Base-by-base conservation (phyloP, 2,113 vertebrate species). In the Maccullochella peelii region DNA sequence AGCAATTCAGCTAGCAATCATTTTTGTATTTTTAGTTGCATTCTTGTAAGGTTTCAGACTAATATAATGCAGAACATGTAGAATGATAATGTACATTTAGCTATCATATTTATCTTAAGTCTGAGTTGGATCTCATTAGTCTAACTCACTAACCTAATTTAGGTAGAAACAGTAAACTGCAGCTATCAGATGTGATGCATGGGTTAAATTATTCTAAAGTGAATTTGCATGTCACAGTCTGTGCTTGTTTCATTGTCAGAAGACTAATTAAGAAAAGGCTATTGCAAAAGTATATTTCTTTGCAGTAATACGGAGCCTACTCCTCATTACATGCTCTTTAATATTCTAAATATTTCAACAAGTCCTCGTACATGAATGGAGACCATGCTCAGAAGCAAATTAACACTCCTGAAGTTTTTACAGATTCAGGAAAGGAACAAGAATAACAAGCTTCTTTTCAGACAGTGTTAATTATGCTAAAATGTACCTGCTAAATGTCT, bases 111-210 rank as follows among this genome's bases (percentile, higher is more conserved):
- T 69, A 61, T 66, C 54, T 47, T 5, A 4, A 23, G 27, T 72
- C 38, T 49, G 52, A 8, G 23, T 82, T 47, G 27, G 27, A 62
- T 77, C 4, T 69, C 25, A 63, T 86, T 59, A 70, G 71, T 81
- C 63, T 57, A 52, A 74, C 73, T 55, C 18, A 49, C 58, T 80
- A 63, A 80, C 73, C 30, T 67, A 50, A 55, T 73, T 80, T 44
- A 61, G 21, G 7, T 23, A 11, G 23, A 38, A 69, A 61, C 62
- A 44, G 42, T 62, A 36, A 68, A 69, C 40, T 49, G 36, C 44
- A 50, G 47, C 68, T 55, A 70, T 79, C 44, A 76, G 52, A 59
- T 50, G 30, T 42, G 27, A 70, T 79, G n/a, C 59, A 58, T 20
- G n/a, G 5, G 54, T 50, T 73, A 40, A n/a, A 58, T 58, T 63